Conservation (phyloP, 2,797 vertebrate genomes). For the Pantherophis vulpinus region DNA sequence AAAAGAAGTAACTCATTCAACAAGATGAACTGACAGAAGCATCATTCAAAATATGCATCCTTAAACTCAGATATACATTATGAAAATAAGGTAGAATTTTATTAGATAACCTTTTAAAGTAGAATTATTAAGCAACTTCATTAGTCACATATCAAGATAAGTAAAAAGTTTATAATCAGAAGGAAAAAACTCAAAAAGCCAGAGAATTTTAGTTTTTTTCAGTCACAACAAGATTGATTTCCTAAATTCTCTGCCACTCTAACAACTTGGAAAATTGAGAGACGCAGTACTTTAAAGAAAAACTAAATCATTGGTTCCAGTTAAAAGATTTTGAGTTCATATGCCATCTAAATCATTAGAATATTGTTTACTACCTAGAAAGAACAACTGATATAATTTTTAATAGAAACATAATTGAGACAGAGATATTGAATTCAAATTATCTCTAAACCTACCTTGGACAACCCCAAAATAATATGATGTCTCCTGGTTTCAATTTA, state of each 20-base stretch:
- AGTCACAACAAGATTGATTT: background rate
- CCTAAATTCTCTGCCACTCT: background rate
- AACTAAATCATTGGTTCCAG: background rate
- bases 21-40: constrained; percentile 30
- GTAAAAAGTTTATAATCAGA: constrained; percentile 5
- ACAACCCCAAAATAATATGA: background rate
- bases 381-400: background rate
- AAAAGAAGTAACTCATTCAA: constrained; percentile 35
- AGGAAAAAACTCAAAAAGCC: background rate
- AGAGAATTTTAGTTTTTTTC: background rate
- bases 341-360: background rate
- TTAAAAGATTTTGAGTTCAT: background rate
- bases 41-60: constrained; percentile 12
- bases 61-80: constrained; percentile 46
- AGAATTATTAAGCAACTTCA: constrained; percentile 14
- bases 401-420: background rate
- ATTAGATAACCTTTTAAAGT: constrained; percentile 24
- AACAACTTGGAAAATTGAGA: background rate
- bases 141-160: constrained; percentile 7
- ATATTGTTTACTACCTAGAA: background rate
- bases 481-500: background rate
- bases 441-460: background rate
- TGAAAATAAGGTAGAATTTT: constrained; percentile 35
- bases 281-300: background rate
- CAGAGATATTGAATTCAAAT: background rate